Evolutionary conservation across 1,140 invertebrate species (phyloP), one percentile per base, ranked within the genome.

Genomic region (Lasioglossum baleicum): DNA sequence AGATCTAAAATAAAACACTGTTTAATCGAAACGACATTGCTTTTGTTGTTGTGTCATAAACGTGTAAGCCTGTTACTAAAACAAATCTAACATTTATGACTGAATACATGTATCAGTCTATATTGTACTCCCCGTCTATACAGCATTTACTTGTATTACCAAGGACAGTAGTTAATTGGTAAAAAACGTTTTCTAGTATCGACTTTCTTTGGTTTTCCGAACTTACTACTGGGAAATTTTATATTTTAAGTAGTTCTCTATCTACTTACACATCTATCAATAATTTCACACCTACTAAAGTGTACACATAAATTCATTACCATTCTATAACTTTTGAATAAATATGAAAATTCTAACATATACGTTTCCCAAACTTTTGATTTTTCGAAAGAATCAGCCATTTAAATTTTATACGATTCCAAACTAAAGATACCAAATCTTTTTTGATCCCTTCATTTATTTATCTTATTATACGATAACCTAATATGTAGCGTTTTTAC

Each of bases 181-280:
- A 67, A 53, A 26, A 73, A 65, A 73, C n/a, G 40, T 73, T 79
- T 73, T 58, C 48, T 79, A 66, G 42, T 71, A 56, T 60, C 69
- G 69, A 73, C 53, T 53, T 53, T 79, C 76, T 79, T 79, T 79
- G 76, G 76, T 79, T 79, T 63, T 73, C 69, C 69, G 44, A 73
- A 79, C 76, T 65, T 73, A 73, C 51, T 73, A 65, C 48, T 72
- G 48, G 60, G 64, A 56, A 66, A 56, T 65, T 72, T 66, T 44
- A n/a, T 65, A 65, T 78, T 72, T 61, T 65, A 77, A 69, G 67
- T 71, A 61, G 51, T 58, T 42, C 26, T 42, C 58, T 61, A 71
- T 40, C 67, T 73, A 79, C 51, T 65, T 66, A 79, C 69, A 79
- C 76, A 35, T 53, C 26, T 79, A 73, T 20, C 35, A 53, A 66